Base-by-base conservation (phyloP, 1,140 invertebrate genomes). In the Drosophila nikananu region DNA sequence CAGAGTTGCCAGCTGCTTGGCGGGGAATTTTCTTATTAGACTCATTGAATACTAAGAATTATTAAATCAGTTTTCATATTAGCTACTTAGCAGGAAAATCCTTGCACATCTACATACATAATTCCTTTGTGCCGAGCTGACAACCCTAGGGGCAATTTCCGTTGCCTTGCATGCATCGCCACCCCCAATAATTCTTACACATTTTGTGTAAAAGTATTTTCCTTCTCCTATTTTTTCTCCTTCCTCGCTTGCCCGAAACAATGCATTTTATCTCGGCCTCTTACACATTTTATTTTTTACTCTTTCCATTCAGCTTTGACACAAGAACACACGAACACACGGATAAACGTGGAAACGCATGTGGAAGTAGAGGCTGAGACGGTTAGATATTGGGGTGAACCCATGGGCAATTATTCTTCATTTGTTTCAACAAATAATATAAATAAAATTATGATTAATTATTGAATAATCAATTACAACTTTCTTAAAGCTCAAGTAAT, bases 241-340 rank as follows among this genome's bases (percentile, higher is more conserved):
- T 37, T 39, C 39, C 48, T 54, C 15, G 30, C 54, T 49, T 64
- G 52, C 51, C 59, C 49, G 66, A 81, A 84, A 89, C 84, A 89
- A 90, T 90, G 86, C 81, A 81, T 77, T 90, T 90, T 90, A 90
- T 90, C 86, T 90, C 32, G 75, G 71, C 74, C 74, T 77, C 79
- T 81, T 90, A 86, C 63, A 83, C 81, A 84, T 90, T 89, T 90
- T 90, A 81, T 90, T 90, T 89, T 81, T 64, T 77, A 66, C 64
- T 81, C 67, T 77, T 71, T 64, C 66, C 61, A 62, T 86, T 90
- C 74, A 79, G 75, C 86, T 82, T 90, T 81, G 79, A 67, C 81
- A 80, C 71, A 81, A 80, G 72, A 64, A 70, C 66, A 64, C 66
- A 81, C 58, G 70, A 55, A 81, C 54, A 62, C 80, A 77, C 58